These are phyloP conservation scores for Schizaphis graminum DNA, from an alignment of 2,888 invertebrate species.

Conservation along the genomic window DNA sequence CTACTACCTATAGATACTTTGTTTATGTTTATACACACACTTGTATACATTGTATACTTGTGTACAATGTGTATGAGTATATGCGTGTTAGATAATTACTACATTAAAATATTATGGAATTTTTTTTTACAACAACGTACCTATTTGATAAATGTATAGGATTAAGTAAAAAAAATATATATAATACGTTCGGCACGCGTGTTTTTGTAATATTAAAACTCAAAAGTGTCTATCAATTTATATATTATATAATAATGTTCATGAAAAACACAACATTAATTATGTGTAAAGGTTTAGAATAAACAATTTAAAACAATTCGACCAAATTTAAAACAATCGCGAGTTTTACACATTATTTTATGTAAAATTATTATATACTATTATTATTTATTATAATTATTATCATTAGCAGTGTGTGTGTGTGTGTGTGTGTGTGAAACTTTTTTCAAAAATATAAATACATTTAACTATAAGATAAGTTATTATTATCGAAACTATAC, in stretches of 20 bases:
- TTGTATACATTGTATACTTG: background rate
- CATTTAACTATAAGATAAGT: constrained; percentile 31
- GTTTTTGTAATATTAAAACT: background rate
- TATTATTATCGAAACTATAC: constrained; percentile 43
- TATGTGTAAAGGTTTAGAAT: constrained; percentile 40
- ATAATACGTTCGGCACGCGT: background rate
- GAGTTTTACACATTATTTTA: constrained; percentile 48
- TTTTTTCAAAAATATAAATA: constrained; percentile 44
- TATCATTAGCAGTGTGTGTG: constrained; percentile 37
- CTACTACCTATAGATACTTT: constrained; percentile 16
- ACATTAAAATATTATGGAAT: background rate
- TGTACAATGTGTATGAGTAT: background rate
- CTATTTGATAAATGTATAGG: constrained; percentile 22
- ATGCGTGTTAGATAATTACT: background rate
- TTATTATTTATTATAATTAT: constrained; percentile 33
- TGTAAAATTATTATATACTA: constrained; percentile 55
- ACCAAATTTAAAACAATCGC: constrained; percentile 58
- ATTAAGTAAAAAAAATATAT: background rate
- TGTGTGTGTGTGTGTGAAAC: background rate
- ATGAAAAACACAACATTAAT: background rate
- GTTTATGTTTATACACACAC: constrained; percentile 10
- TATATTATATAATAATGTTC: background rate
- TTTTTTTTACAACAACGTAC: constrained; percentile 24
- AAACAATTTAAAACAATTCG: constrained; percentile 42
- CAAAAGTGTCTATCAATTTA: constrained; percentile 3